phyloP scores from a whole-genome alignment of 2,888 invertebrate species.

The Sussaba pulchella region DNA sequence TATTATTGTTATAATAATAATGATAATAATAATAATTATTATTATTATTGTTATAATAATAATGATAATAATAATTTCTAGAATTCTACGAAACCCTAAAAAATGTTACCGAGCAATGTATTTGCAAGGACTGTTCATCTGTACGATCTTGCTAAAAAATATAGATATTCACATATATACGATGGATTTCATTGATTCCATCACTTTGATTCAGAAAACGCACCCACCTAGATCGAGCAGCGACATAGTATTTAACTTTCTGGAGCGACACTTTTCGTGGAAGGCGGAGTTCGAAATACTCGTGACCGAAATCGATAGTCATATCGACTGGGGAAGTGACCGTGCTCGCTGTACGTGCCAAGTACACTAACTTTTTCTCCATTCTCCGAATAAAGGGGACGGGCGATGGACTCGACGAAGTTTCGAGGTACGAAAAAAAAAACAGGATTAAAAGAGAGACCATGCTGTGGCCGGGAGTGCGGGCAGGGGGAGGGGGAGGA shows the following conservation, averaged over 20 bases:
- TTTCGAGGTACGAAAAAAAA: constrained; percentile 38
- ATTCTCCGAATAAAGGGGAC: constrained; percentile 30
- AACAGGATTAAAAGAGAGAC: constrained; percentile 30
- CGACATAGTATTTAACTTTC: constrained; percentile 55
- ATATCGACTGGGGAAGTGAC: constrained; percentile 37
- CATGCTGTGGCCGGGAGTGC: not conserved
- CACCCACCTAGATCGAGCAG: no score
- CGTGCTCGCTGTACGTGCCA: constrained; percentile 2
- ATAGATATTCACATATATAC: no score
- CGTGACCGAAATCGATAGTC: constrained; percentile 44
- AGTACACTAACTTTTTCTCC: constrained; percentile 9
- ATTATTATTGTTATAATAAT: no score
- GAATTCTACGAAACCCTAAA: no score
- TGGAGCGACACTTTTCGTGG: constrained; percentile 40
- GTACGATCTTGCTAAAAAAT: no score
- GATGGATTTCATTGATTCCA: no score
- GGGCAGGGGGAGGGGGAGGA: not conserved
- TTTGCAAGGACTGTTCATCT: no score
- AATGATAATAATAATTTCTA: no score
- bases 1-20: no score
- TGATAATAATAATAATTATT: no score
- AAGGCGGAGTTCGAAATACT: constrained; percentile 9
- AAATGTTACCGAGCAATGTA: no score
- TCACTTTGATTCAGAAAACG: no score
- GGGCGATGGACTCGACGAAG: constrained; percentile 12